Percentiles rank a stretch among this genome's conserved stretches.
Evolutionary conservation across 2,888 invertebrate species (phyloP).

Genomic region (Cryptosula pallasiana): DNA sequence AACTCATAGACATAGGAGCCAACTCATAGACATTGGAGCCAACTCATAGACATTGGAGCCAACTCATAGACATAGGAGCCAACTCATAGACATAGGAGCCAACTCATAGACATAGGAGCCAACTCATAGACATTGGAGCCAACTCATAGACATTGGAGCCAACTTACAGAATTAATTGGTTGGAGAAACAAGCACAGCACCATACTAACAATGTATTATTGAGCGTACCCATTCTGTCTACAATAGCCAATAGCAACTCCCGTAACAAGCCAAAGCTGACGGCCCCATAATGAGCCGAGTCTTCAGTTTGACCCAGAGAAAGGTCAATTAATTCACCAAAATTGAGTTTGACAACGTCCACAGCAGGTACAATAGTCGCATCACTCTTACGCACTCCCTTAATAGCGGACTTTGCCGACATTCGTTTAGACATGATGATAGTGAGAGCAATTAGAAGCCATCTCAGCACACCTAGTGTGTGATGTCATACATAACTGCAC

Average conservation of each 20-base stretch:
- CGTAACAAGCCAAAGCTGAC: background rate
- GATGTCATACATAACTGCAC: background rate
- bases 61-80: too few relatives aligned
- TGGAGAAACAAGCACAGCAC: too few relatives aligned
- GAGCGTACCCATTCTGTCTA: conserved; percentile 9
- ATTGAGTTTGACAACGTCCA: conserved; percentile 7
- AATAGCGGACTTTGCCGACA: background rate
- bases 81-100: too few relatives aligned
- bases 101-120: too few relatives aligned
- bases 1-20: too few relatives aligned
- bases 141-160: too few relatives aligned
- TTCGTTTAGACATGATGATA: background rate
- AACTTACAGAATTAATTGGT: too few relatives aligned
- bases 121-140: too few relatives aligned
- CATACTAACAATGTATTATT: too few relatives aligned
- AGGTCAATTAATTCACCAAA: conserved; percentile 13
- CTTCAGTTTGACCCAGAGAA: conserved; percentile 15
- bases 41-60: too few relatives aligned
- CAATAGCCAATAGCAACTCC: conserved; percentile 6
- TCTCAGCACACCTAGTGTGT: background rate
- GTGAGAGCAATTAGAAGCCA: background rate
- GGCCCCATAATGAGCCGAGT: background rate
- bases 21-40: too few relatives aligned
- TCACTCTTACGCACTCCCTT: conserved; percentile 4
- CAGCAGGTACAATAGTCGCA: background rate